Base-by-base conservation (phyloP, 1,140 invertebrate genomes). In the Anastrepha ludens region DNA sequence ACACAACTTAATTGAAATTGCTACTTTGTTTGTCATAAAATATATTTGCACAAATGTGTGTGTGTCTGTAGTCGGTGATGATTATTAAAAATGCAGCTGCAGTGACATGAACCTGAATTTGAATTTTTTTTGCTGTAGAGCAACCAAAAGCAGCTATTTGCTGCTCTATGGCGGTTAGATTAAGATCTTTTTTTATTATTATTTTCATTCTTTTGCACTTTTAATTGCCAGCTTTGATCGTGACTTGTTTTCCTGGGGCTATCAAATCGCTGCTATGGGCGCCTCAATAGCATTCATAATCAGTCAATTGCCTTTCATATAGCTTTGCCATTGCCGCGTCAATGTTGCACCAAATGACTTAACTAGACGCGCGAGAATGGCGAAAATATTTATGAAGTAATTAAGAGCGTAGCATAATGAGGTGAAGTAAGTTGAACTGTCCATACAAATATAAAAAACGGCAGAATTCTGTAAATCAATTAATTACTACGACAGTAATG, bases 1-100 rank as follows among this genome's bases (percentile, higher is more conserved):
- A 78, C n/a, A 78, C 74, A 81, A 55, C 74, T 81, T 74, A 81
- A 81, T 81, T 81, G 74, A 81, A 81, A 55, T 81, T 55, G 47
- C n/a, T 81, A 55, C 47, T 81, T 58, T 81, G 74, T 55, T 81
- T 81, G 74, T 13, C 15, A 55, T 55, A 20, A 20, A 81, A 81
- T 13, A 55, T 67, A 11, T 29, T 6, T 67, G 7, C 6, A 39
- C 5, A 5, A 29, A 11, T 67, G 5, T 20, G 47, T 47, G 4
- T n/a, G 47, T 81, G 47, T 0, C 6, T 81, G 7, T 41, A 13
- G 17, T 58, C 5, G 64, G 4, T 17, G 64, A 67, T 67, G 3
- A n/a, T 55, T 81, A 81, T 55, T 55, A 81, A 81, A 81, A 81
- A 81, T 81, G 39, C 67, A 74, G 15, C 15, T 17, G 41, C 67